Percentiles rank a stretch among this genome's conserved stretches.
phyloP scores from a whole-genome alignment of 2,888 invertebrate species.

The Notodonta dromedarius region DNA sequence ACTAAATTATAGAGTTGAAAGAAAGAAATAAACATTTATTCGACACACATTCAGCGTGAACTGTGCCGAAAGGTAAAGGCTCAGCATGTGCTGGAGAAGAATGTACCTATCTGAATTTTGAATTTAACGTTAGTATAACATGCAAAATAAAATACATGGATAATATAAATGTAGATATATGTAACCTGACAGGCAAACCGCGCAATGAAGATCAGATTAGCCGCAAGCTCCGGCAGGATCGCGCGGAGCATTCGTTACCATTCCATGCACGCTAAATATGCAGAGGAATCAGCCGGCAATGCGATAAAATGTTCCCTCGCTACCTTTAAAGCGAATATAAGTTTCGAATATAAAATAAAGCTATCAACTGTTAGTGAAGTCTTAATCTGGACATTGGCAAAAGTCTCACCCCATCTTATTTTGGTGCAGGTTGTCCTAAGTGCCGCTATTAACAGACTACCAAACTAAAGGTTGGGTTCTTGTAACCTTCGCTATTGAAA shows the following conservation, averaged over 20 bases:
- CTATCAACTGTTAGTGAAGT: too few relatives aligned
- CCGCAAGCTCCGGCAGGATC: constrained; percentile 26
- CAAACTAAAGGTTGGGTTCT: not conserved
- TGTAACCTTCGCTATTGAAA: not conserved
- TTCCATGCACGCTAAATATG: constrained; percentile 34
- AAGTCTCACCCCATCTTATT: not conserved
- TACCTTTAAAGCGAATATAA: constrained; percentile 8
- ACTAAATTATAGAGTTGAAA: too few relatives aligned
- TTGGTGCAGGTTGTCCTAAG: not conserved
- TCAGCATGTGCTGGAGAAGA: too few relatives aligned
- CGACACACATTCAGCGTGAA: too few relatives aligned
- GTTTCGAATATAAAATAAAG: not conserved
- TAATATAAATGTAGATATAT: not conserved
- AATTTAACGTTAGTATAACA: too few relatives aligned
- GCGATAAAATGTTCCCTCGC: constrained; percentile 23
- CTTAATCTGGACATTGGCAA: too few relatives aligned
- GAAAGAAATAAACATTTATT: too few relatives aligned
- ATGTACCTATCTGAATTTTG: too few relatives aligned
- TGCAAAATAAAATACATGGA: not conserved
- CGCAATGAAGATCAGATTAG: constrained; percentile 37
- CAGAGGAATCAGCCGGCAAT: constrained; percentile 22
- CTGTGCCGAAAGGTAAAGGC: too few relatives aligned
- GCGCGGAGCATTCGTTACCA: constrained; percentile 33
- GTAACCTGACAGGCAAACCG: constrained; percentile 7
- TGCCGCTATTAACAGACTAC: not conserved